A percentile compares a stretch with the other conserved stretches of the same genome.
Evolutionary conservation across 1,140 invertebrate species (phyloP).

Genomic region (Drosophila arawakana): DNA sequence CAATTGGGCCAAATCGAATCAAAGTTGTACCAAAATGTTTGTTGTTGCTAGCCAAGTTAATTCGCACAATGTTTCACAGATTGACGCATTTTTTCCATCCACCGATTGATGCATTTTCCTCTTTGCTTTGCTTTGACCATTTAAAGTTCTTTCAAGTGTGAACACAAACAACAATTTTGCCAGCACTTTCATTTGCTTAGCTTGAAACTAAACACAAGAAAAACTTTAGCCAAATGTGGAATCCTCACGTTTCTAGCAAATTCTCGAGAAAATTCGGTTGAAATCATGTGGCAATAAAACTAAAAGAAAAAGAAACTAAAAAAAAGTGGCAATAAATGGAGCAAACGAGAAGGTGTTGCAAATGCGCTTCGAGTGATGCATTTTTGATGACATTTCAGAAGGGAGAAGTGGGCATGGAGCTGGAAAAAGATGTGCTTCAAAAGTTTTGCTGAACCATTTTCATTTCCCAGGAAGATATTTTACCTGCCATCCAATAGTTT

Average conservation of each 20-base stretch:
- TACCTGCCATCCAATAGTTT: conserved; percentile 3
- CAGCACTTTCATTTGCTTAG: conserved; percentile 28
- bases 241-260: conserved; percentile 34
- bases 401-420: background rate
- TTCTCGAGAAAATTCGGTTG: conserved; percentile 7
- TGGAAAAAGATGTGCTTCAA: conserved; percentile 17
- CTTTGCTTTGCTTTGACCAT: conserved; percentile 49
- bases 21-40: conserved; percentile 48
- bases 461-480: conserved; percentile 1
- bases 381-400: conserved; percentile 34
- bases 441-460: conserved; percentile 22
- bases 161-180: background rate
- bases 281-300: conserved; percentile 30
- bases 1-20: conserved; percentile 54
- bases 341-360: conserved; percentile 30
- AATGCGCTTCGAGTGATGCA: conserved; percentile 41
- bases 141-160: conserved; percentile 50
- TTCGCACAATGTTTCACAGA: conserved; percentile 42
- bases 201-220: conserved; percentile 4
- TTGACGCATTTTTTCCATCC: conserved; percentile 50
- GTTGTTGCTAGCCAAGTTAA: conserved; percentile 40
- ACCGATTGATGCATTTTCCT: background rate
- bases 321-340: conserved; percentile 18
- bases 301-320: background rate
- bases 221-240: background rate